phyloP scores from a whole-genome alignment of 2,797 vertebrate species.

The Vultur gryphus region DNA sequence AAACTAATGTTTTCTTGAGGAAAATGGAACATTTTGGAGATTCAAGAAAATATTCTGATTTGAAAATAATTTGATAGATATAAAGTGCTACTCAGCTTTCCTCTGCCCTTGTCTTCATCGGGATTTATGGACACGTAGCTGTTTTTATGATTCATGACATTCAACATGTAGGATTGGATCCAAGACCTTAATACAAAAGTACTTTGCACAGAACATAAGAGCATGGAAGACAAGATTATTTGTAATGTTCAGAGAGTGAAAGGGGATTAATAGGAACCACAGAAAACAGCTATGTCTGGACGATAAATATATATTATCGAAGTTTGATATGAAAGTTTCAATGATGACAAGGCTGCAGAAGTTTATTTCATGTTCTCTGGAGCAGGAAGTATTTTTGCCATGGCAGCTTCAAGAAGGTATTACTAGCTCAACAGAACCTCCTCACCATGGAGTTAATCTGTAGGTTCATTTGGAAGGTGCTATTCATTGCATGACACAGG shows the following conservation, averaged over 20 bases:
- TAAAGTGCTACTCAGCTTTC: neutral
- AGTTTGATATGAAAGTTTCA: neutral
- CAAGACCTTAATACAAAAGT: neutral
- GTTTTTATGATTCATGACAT: neutral
- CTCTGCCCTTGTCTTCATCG: neutral
- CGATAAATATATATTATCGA: neutral
- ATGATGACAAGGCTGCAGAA: neutral
- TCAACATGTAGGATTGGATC: neutral
- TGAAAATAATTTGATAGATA: neutral
- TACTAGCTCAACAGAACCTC: neutral
- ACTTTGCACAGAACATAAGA: neutral
- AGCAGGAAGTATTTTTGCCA: neutral
- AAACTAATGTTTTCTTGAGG: neutral
- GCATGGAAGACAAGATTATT: neutral
- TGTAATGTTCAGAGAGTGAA: neutral
- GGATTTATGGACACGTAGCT: neutral
- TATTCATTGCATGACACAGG: neutral
- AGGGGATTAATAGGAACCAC: neutral
- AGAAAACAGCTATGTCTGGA: neutral
- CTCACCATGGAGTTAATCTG: neutral
- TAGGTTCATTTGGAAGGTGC: neutral
- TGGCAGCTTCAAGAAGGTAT: neutral
- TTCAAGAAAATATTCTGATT: neutral
- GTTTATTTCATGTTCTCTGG: neutral
- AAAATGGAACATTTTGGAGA: neutral